A percentile compares a stretch with the other conserved stretches of the same genome.
These are phyloP conservation scores for Strigamia transsilvanica DNA, from an alignment of 2,888 invertebrate genomes.

Conservation along the genomic window DNA sequence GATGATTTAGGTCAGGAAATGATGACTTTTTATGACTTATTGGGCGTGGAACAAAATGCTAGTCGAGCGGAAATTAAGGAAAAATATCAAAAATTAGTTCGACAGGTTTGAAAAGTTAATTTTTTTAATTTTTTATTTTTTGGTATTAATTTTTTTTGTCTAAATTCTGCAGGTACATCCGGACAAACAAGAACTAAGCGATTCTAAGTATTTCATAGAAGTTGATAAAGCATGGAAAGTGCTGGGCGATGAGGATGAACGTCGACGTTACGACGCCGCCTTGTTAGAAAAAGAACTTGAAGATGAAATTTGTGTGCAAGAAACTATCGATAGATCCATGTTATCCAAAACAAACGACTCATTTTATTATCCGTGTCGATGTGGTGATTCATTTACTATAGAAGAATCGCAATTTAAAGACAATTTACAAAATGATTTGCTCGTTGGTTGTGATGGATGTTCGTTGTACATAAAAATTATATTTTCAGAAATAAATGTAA, in stretches of 20 bases:
- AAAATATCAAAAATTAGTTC: conserved; percentile 54
- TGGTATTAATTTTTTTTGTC: background rate
- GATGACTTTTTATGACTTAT: conserved; percentile 44
- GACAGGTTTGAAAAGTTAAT: conserved; percentile 12
- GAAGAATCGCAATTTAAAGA: background rate
- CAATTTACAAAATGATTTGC: background rate
- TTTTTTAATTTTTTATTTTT: background rate
- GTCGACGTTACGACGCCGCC: conserved; percentile 55
- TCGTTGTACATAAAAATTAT: background rate
- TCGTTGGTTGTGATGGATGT: background rate
- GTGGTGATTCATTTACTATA: background rate
- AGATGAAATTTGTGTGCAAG: conserved; percentile 2
- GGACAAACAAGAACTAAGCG: conserved; percentile 52
- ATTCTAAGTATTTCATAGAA: conserved; percentile 25
- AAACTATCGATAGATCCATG: background rate
- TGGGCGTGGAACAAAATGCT: conserved; percentile 49
- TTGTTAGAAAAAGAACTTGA: background rate
- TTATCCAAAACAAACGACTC: background rate
- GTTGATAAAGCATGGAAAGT: conserved; percentile 57
- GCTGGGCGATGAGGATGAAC: conserved; percentile 51
- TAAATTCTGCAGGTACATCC: conserved; percentile 53
- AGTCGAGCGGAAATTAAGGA: conserved; percentile 55
- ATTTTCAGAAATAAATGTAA: conserved; percentile 2
- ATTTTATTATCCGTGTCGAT: conserved; percentile 9
- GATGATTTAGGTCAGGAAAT: background rate